Base-by-base conservation (phyloP, 2,888 invertebrate genomes). In the Torymus aiolomorphi region DNA sequence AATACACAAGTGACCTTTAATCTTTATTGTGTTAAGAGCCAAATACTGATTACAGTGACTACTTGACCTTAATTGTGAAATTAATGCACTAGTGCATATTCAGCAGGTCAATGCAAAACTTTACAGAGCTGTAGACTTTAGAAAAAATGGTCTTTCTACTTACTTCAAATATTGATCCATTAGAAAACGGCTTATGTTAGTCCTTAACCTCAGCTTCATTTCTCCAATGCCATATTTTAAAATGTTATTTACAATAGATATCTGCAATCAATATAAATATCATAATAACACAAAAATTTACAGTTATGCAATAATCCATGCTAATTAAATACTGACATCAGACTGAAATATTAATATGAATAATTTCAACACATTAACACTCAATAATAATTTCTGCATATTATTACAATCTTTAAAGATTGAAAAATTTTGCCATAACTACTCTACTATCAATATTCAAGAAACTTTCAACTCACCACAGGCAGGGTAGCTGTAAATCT, bases 221-320 rank as follows among this genome's bases (percentile, higher is more conserved):
- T 98, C 98, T 81, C 97, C 97, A 88, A 99, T 94, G 84, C 98
- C 96, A 94, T 97, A 98, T 92, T 98, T 98, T 78, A 99, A 91
- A 75, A 97, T 92, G 88, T 97, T 98, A 91, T 98, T 99, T 57
- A 98, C 96, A 82, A 98, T 91, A 0, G 98, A 97, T 89, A 99
- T 96, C 96, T 97, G 92, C 74, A 93, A 92, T 83, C 42, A 74
- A 66, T 13, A 75, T 80, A 79, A 20, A 20, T 57, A 14, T n/a
- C 12, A 18, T 63, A 49, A 63, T 14, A n/a, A 24, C 8, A 51
- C n/a, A 51, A n/a, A 42, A 42, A 42, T 8, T 8, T 42, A 31
- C 13, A 62, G 24, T 24, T 16, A 42, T n/a, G 31, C 56, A 51
- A 49, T 49, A 18, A 16, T 20, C 14, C 0, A 49, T n/a, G 52